Percentiles rank a stretch among this genome's conserved stretches.
Evolutionary conservation across 2,113 vertebrate species (phyloP).

Genomic region (Prinia subflava): DNA sequence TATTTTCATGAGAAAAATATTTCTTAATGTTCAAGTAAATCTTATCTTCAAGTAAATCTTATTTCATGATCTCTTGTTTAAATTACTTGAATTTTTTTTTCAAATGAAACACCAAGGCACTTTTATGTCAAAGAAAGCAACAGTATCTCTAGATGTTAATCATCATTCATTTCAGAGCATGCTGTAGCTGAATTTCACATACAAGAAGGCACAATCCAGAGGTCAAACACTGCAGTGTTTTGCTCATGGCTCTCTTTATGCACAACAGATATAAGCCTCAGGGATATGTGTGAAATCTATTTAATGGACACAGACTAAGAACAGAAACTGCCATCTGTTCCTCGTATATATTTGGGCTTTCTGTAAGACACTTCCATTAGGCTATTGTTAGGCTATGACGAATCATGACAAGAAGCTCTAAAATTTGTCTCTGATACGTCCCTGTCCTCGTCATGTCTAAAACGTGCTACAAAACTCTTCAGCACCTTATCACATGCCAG

Average conservation of each 20-base stretch:
- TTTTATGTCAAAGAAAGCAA: neutral
- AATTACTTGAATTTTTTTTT: neutral
- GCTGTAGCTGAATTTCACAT: neutral
- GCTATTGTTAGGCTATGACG: neutral
- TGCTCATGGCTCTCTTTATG: neutral
- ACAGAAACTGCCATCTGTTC: constrained; percentile 5
- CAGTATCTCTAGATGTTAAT: neutral
- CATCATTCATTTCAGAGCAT: neutral
- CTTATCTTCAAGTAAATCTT: neutral
- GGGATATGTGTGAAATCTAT: neutral
- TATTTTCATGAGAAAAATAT: neutral
- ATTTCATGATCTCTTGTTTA: neutral
- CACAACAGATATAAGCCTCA: neutral
- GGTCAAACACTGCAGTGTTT: neutral
- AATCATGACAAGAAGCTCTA: neutral
- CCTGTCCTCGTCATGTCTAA: neutral
- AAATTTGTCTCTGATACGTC: neutral
- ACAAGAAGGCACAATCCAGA: neutral
- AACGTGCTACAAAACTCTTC: neutral
- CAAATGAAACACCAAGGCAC: neutral
- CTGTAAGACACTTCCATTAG: neutral
- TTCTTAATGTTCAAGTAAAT: neutral
- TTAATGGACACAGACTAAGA: neutral
- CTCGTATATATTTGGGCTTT: neutral
- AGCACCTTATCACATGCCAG: neutral